A percentile compares a stretch with the other conserved stretches of the same genome.
Evolutionary conservation across 2,113 vertebrate genomes (phyloP).

Genomic region (Microtus montanus): DNA sequence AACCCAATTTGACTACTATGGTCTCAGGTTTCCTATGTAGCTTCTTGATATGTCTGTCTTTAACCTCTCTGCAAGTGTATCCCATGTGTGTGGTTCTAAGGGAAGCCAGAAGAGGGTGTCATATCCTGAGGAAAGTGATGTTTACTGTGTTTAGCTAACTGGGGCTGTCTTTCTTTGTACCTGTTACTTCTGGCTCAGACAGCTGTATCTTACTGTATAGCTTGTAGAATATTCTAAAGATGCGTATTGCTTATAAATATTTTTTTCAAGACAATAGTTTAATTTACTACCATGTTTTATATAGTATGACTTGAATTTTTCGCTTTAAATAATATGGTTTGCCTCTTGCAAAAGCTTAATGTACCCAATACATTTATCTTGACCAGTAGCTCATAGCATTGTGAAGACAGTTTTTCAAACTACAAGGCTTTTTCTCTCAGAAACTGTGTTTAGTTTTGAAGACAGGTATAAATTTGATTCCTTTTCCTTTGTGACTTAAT

Average conservation of each 20-base stretch:
- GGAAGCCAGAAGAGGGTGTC: too few relatives aligned
- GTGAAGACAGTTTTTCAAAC: not conserved
- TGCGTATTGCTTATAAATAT: not conserved
- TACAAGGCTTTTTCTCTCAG: not conserved
- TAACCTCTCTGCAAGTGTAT: not conserved
- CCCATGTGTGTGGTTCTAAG: too few relatives aligned
- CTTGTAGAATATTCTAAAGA: slow-evolving; percentile 7
- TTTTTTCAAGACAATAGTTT: slow-evolving; percentile 16
- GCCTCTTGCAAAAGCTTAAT: not conserved
- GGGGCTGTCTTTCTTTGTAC: not conserved
- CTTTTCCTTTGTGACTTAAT: slow-evolving; percentile 45
- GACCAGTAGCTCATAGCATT: not conserved
- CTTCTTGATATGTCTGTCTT: not conserved
- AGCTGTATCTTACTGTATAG: not conserved
- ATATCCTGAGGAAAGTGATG: not conserved
- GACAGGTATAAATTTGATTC: not conserved
- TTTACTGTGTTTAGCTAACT: not conserved
- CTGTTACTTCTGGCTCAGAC: not conserved
- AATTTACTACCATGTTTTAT: not conserved
- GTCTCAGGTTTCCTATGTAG: not conserved
- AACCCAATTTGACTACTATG: not conserved
- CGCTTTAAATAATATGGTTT: not conserved
- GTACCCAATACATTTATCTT: not conserved
- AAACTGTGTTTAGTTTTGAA: not conserved
- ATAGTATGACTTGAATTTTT: not conserved